A percentile compares a stretch with the other conserved stretches of the same genome.
Evolutionary conservation across 1,140 invertebrate species (phyloP).

Genomic region (Nebria ingens): DNA sequence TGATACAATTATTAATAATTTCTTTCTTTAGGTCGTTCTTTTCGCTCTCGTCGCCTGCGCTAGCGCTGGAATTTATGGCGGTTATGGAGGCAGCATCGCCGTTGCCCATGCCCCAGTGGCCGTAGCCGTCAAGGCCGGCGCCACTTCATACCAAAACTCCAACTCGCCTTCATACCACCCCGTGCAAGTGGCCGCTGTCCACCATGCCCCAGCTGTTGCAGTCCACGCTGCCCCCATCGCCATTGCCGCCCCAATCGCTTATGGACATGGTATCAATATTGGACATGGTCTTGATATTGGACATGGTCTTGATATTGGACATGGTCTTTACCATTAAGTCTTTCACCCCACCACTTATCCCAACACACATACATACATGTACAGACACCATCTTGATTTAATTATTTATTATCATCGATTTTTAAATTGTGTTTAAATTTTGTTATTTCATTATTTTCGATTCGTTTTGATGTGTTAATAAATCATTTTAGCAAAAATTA

Average conservation of each 20-base stretch:
- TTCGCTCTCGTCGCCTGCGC: constrained; percentile 28
- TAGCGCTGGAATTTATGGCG: constrained; percentile 24
- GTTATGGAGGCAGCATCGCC: constrained; percentile 23
- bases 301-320: not conserved
- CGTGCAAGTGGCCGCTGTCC: not conserved
- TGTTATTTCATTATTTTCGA: not conserved
- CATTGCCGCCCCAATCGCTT: not conserved
- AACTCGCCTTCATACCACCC: not conserved
- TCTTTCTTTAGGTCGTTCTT: constrained; percentile 25
- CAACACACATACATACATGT: not conserved
- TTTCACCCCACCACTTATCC: too few species aligned
- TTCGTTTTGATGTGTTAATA: not conserved
- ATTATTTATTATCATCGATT: not conserved
- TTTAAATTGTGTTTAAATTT: not conserved
- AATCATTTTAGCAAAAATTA: constrained; percentile 8
- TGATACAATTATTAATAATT: not conserved
- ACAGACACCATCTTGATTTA: not conserved
- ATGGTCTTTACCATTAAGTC: not conserved
- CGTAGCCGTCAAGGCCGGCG: not conserved
- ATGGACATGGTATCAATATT: constrained; percentile 13
- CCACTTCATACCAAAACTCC: not conserved
- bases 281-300: not conserved
- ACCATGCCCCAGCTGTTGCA: not conserved
- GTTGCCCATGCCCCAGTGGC: constrained; percentile 16
- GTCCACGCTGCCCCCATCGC: not conserved